phyloP scores from a whole-genome alignment of 2,888 invertebrate species.

The Tachina fera region DNA sequence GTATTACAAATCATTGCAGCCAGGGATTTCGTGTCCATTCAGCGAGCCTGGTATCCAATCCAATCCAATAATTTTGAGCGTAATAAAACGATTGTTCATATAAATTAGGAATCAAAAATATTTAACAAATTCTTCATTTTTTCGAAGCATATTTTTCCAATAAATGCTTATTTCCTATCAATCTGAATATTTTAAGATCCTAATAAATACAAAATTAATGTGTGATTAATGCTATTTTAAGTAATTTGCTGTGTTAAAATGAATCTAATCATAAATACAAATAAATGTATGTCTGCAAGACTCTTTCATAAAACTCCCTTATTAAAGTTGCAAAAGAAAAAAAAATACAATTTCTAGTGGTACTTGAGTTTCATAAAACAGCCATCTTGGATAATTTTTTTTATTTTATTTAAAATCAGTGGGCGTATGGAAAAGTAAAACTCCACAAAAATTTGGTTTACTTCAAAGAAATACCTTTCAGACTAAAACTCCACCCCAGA shows the following conservation, averaged over 20 bases:
- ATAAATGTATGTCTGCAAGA: not conserved
- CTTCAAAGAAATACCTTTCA: conserved; percentile 13
- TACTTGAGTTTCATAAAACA: conserved; percentile 44
- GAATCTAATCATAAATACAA: no score
- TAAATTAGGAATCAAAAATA: no score
- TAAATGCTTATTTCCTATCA: no score
- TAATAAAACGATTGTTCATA: no score
- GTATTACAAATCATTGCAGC: no score
- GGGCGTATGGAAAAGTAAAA: conserved; percentile 29
- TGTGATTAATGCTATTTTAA: not conserved
- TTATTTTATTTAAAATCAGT: conserved; percentile 58
- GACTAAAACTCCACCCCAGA: conserved; percentile 71
- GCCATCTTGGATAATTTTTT: conserved; percentile 66
- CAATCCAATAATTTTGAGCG: no score
- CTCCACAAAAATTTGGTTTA: conserved; percentile 16
- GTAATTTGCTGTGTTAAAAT: not conserved
- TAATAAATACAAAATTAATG: not conserved
- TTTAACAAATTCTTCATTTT: no score
- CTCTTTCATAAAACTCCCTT: conserved; percentile 22
- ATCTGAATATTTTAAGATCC: not conserved
- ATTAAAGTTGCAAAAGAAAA: conserved; percentile 12
- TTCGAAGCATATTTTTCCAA: no score
- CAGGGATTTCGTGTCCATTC: no score
- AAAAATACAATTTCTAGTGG: conserved; percentile 22
- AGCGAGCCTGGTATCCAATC: no score